Percentiles rank a stretch among this genome's conserved stretches.
Evolutionary conservation across 1,140 invertebrate species (phyloP).

Genomic region (Plodia interpunctella): DNA sequence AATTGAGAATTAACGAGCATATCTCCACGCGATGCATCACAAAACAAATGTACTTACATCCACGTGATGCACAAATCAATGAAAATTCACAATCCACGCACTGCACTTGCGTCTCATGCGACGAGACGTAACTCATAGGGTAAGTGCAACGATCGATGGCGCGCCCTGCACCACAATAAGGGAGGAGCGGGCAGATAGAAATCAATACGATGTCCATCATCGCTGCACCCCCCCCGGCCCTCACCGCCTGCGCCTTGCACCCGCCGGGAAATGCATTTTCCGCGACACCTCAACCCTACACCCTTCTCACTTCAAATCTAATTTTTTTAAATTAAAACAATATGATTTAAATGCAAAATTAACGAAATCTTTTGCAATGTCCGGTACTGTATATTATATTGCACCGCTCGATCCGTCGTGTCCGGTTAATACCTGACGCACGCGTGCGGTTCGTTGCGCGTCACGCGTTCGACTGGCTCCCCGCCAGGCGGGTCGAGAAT

Average conservation of each 20-base stretch:
- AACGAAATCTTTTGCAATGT: constrained; percentile 41
- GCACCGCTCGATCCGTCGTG: constrained; percentile 53
- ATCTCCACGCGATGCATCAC: background rate
- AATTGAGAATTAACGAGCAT: constrained; percentile 13
- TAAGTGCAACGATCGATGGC: constrained; percentile 72
- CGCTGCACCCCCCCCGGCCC: constrained; percentile 57
- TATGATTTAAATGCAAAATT: background rate
- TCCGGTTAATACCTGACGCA: constrained; percentile 42
- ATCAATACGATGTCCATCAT: constrained; percentile 77
- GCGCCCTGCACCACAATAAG: constrained; percentile 69
- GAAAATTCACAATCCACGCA: constrained; percentile 15
- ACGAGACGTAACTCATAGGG: constrained; percentile 44
- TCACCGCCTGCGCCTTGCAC: constrained; percentile 63
- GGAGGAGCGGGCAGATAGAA: constrained; percentile 75
- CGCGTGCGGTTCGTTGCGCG: constrained; percentile 54
- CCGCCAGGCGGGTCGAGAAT: constrained; percentile 65
- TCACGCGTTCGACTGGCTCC: constrained; percentile 70
- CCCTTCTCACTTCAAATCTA: constrained; percentile 25
- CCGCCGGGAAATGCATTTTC: constrained; percentile 68
- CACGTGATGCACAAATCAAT: constrained; percentile 42
- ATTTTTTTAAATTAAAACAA: background rate
- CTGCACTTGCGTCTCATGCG: constrained; percentile 23
- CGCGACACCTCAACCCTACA: constrained; percentile 42
- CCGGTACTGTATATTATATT: constrained; percentile 38
- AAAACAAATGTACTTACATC: constrained; percentile 27